These are phyloP conservation scores for Phorcus lineatus DNA, from an alignment of 2,888 invertebrate species.

Conservation along the genomic window DNA sequence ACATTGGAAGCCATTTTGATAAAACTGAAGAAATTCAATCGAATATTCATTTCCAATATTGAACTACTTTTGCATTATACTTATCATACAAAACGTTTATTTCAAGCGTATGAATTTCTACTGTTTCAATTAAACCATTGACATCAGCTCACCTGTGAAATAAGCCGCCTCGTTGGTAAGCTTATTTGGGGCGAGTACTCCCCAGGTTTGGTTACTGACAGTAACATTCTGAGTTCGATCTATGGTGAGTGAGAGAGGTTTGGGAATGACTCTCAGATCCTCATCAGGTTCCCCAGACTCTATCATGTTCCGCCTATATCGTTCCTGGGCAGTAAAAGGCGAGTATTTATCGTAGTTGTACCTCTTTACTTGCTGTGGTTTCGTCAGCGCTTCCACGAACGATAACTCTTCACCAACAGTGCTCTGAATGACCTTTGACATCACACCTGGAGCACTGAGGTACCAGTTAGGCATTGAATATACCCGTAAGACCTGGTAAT, in stretches of 20 bases:
- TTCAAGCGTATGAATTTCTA: no score
- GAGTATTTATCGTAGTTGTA: constrained; percentile 45
- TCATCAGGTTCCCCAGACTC: constrained; percentile 34
- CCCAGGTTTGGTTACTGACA: constrained; percentile 45
- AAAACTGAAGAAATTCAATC: no score
- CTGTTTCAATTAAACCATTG: no score
- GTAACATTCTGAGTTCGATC: constrained; percentile 9
- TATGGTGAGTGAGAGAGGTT: constrained; percentile 32
- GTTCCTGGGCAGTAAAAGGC: constrained; percentile 48
- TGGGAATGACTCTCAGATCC: constrained; percentile 38
- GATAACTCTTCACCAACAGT: constrained; percentile 41
- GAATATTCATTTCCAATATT: no score
- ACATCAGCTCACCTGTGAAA: constrained; percentile 48
- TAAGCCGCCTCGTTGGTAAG: constrained; percentile 43
- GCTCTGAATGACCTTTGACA: constrained; percentile 36
- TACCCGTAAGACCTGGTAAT: not conserved
- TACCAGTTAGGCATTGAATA: constrained; percentile 52
- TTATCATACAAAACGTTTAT: no score
- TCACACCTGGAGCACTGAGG: constrained; percentile 23
- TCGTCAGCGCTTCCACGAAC: constrained; percentile 42
- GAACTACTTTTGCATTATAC: no score
- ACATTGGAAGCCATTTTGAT: no score
- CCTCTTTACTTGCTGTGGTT: constrained; percentile 51
- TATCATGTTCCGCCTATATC: constrained; percentile 39
- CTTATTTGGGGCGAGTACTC: constrained; percentile 39